Base-by-base conservation (phyloP, 1,140 invertebrate genomes). In the Chironomus striatipennis region DNA sequence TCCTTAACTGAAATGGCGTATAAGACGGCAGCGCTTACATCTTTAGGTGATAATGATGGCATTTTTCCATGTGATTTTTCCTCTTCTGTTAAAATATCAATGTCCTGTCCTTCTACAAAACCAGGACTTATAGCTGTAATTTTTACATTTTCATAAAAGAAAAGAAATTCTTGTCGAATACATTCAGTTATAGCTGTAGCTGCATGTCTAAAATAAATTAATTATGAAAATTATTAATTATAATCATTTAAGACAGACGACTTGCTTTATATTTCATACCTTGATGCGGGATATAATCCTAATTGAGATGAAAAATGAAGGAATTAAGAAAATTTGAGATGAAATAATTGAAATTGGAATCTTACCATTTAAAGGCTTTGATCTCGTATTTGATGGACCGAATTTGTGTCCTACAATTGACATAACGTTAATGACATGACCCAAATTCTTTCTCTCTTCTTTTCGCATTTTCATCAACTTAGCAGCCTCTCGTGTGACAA, bases 401-500 rank as follows among this genome's bases (percentile, higher is more conserved):
- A 84, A 75, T 75, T 81, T 84, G 76, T 86, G 85, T 1, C 85
- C 86, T 0, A 81, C 81, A 70, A 86, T 75, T 75, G 75, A 87
- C 78, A 84, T 86, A 42, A 88, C 82, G 73, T 86, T 81, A 75
- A 87, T 83, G 73, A 87, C 82, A 77, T 87, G 85, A 12, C 87
- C 87, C 77, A 82, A 81, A 15, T 77, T 76, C 73, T 82, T 84
- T 74, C 80, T 75, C 4, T 74, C 81, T 34, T 87, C 82, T 3
- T 79, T 78, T 42, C 82, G 79, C 76, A 82, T 80, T 75, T 79
- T 80, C 88, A 90, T 89, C 12, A 84, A 83, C 73, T 84, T 82
- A 1, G 89, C 80, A n/a, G 87, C 83, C 78, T 88, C 85, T 75
- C 84, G 80, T 3, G 86, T 85, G 76, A 86, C 87, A 12, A 88